These are phyloP conservation scores for Limosa lapponica DNA, from an alignment of 2,797 vertebrate genomes.

Conservation along the genomic window DNA sequence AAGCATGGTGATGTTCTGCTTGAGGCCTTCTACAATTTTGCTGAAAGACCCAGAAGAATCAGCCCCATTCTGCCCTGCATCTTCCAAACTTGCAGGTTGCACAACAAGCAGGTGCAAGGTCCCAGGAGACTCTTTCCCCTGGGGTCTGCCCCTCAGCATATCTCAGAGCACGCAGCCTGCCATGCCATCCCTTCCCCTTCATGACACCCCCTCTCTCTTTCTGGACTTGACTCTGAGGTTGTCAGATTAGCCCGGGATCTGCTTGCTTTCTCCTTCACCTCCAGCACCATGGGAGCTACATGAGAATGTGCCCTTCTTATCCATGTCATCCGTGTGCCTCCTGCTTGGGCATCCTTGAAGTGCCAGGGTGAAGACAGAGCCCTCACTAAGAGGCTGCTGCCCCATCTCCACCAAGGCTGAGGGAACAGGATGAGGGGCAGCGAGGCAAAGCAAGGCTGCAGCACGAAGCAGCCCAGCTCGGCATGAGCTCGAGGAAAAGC, in stretches of 20 bases:
- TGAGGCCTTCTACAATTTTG: background rate
- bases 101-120: background rate
- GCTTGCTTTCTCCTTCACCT: background rate
- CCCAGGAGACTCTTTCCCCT: background rate
- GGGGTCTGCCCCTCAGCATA: background rate
- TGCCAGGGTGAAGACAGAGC: background rate
- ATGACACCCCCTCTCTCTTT: background rate
- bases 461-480: background rate
- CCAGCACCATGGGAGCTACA: background rate
- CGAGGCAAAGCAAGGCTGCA: background rate
- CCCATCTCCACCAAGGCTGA: fast-evolving
- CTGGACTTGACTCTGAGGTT: background rate
- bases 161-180: background rate
- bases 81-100: background rate
- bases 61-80: background rate
- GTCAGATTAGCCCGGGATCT: background rate
- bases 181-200: background rate
- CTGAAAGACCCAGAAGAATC: background rate
- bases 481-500: background rate
- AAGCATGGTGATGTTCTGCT: background rate
- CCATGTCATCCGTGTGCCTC: fast-evolving
- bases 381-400: background rate
- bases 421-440: background rate
- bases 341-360: background rate
- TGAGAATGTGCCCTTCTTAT: background rate